Base-by-base conservation (phyloP, 2,888 invertebrate species). In the Caenorhabditis becei region DNA sequence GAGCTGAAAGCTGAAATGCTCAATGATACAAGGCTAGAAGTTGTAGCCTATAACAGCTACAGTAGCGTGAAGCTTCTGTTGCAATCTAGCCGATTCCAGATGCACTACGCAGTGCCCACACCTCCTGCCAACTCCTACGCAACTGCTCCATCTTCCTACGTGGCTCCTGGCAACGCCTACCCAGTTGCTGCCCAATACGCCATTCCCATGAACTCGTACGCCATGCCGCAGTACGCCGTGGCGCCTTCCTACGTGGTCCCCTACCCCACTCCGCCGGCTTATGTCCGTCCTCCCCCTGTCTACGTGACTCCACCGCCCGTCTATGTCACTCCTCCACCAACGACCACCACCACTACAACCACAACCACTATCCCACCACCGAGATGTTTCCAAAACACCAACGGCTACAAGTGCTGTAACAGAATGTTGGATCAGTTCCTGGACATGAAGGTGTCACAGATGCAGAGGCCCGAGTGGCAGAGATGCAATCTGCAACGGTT, bases 381-480 rank as follows among this genome's bases (percentile, higher is more conserved):
- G 20, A 77, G 49, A 53, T 80, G 80, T 44, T 80, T 80, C 62
- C 65, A 62, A 28, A 80, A 80, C 28, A 24, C 35, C 2, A 41
- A 66, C 20, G 80, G 80, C 1, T 80, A 51, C 62, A 80, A 71
- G 28, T 80, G 80, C n/a, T 80, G 80, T 44, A 80, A 58, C n/a
- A 37, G 62, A 49, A 10, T 41, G 14, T 32, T 80, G 56, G 77
- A 80, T 56, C 41, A 47, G 24, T 77, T 71, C 24, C 51, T 80
- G 23, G 71, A 71, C 28, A 49, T 44, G 11, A 61, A 44, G 20
- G 67, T 80, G 4, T 35, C 32, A 2, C 49, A 71, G 35, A 77
- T 77, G 66, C 61, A 62, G 54, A 65, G 37, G 24, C 74, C 79
- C 11, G 47, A 74, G 32, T 75, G 70, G 70, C 63, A 70, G 49